These are phyloP conservation scores for Pharmacophagus antenor DNA, from an alignment of 2,888 invertebrate species.

Conservation along the genomic window DNA sequence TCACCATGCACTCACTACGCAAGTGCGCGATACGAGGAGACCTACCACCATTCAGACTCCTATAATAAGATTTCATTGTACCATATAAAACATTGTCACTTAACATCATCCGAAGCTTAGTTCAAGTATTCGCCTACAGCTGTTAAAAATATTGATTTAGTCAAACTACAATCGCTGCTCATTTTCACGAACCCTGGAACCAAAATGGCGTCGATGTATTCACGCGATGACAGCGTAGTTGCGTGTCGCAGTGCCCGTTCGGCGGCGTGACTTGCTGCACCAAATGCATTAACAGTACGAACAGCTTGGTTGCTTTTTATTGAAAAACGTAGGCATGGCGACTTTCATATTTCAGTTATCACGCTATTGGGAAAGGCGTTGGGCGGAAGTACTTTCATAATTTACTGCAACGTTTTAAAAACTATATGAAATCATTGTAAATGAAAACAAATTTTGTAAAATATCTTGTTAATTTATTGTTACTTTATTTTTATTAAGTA, in stretches of 20 bases:
- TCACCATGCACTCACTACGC: too few species aligned
- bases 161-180: conserved; percentile 18
- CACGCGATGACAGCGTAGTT: conserved; percentile 43
- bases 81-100: too few species aligned
- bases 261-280: conserved; percentile 42
- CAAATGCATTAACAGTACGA: conserved; percentile 40
- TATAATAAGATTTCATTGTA: too few species aligned
- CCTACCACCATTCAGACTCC: too few species aligned
- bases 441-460: not conserved
- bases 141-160: conserved; percentile 12
- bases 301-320: conserved; percentile 35
- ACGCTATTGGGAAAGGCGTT: conserved; percentile 18
- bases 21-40: too few species aligned
- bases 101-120: too few species aligned
- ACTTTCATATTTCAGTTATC: conserved; percentile 30
- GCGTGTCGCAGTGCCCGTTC: conserved; percentile 44
- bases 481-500: not conserved
- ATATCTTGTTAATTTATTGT: not conserved
- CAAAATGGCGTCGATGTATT: conserved; percentile 34
- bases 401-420: not conserved
- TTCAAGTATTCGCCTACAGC: too few species aligned
- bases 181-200: conserved; percentile 43
- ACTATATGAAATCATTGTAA: not conserved
- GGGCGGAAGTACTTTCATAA: not conserved
- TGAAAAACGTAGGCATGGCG: conserved; percentile 31